Percentiles rank a stretch among this genome's conserved stretches.
Evolutionary conservation across 1,140 invertebrate genomes (phyloP).

Genomic region (Scaptodrosophila lebanonensis): DNA sequence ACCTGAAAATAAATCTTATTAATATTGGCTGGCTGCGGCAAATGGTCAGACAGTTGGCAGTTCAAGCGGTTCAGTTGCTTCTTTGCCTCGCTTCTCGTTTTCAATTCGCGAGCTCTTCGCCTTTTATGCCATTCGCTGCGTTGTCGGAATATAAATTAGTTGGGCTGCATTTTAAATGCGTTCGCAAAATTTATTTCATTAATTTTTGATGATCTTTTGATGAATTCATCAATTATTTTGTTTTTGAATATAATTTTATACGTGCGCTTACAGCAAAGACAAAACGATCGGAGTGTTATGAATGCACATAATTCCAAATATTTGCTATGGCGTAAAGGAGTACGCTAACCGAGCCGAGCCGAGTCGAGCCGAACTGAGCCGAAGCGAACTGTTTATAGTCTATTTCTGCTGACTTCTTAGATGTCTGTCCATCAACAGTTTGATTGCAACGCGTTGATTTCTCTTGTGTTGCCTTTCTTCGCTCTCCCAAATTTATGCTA

Average conservation of each 20-base stretch:
- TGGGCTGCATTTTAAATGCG: slow-evolving; percentile 43
- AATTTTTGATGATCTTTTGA: slow-evolving; percentile 52
- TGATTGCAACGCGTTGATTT: too few relatives aligned
- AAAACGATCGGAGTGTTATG: neutral
- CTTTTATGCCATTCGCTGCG: slow-evolving; percentile 20
- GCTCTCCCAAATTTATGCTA: too few relatives aligned
- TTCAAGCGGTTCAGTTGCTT: neutral
- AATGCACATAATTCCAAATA: neutral
- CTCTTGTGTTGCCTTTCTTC: too few relatives aligned
- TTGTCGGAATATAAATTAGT: slow-evolving; percentile 54
- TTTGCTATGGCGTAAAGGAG: too few relatives aligned
- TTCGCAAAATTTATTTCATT: slow-evolving; percentile 45
- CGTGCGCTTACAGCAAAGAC: neutral
- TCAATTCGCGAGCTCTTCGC: slow-evolving; percentile 5
- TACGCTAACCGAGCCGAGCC: too few relatives aligned
- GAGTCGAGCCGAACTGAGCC: too few relatives aligned
- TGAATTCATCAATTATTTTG: slow-evolving; percentile 32
- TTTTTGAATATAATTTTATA: slow-evolving; percentile 8
- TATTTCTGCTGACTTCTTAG: too few relatives aligned
- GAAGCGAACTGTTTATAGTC: too few relatives aligned
- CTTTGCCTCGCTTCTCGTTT: slow-evolving; percentile 2
- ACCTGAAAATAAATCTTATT: slow-evolving; percentile 36
- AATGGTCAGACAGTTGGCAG: neutral
- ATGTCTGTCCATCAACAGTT: too few relatives aligned
- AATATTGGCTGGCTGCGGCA: slow-evolving; percentile 7